phyloP scores from a whole-genome alignment of 2,113 vertebrate species.

The Anseranas semipalmata region DNA sequence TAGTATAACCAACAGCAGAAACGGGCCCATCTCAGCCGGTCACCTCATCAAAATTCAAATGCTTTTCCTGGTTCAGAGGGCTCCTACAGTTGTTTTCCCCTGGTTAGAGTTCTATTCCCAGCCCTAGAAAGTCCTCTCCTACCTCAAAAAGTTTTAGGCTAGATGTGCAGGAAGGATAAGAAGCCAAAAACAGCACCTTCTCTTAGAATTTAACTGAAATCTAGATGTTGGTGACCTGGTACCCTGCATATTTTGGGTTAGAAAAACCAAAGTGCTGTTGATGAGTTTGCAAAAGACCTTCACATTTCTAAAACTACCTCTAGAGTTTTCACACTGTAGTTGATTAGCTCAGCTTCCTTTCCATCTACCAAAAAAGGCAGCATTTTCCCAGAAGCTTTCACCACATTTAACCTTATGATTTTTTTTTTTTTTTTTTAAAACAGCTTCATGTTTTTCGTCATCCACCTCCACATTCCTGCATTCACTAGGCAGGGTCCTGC shows the following conservation, averaged over 20 bases:
- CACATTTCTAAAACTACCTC: background rate
- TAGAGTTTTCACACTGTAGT: background rate
- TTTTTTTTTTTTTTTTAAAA: background rate
- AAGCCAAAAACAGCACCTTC: background rate
- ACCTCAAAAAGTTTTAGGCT: background rate
- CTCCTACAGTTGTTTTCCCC: background rate
- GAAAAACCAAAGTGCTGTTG: background rate
- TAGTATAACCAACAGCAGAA: background rate
- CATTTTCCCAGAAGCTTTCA: background rate
- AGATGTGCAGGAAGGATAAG: background rate
- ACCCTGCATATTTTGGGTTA: background rate
- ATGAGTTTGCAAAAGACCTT: background rate
- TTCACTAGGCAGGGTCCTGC: background rate
- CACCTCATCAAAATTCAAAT: background rate
- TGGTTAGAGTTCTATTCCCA: background rate
- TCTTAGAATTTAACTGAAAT: background rate
- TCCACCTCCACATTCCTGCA: background rate
- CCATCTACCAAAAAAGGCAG: background rate
- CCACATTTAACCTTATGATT: background rate
- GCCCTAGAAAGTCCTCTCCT: background rate
- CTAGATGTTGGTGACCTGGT: background rate
- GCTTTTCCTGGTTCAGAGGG: background rate
- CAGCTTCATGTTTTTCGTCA: background rate
- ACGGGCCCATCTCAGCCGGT: background rate
- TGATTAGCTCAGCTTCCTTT: background rate